Conservation (phyloP, 2,113 vertebrate species). For the Clarias batrachus region DNA sequence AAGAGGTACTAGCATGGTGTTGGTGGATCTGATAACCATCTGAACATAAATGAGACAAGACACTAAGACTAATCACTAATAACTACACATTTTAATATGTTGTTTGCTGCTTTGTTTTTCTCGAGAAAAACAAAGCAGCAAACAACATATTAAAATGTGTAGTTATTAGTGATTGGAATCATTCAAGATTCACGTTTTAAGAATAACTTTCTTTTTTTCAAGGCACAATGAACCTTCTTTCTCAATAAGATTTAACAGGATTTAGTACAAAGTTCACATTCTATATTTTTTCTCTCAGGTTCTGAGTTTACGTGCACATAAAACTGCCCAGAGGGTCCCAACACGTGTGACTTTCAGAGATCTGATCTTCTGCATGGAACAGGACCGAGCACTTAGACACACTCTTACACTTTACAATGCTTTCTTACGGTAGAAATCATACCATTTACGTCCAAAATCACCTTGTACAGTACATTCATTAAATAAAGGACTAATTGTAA, state of each 20-base stretch:
- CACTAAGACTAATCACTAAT: too few species aligned
- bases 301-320: slow-evolving; percentile 57
- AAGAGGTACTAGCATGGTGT: slow-evolving; percentile 3
- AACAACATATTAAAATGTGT: not conserved
- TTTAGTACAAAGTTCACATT: not conserved
- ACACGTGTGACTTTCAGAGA: slow-evolving; percentile 87
- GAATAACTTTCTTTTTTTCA: not conserved
- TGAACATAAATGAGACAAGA: not conserved
- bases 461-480: not conserved
- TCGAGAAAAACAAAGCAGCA: not conserved
- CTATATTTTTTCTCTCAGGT: not conserved
- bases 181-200: not conserved
- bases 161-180: not conserved
- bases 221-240: not conserved
- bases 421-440: slow-evolving; percentile 74
- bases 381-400: slow-evolving; percentile 79
- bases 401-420: slow-evolving; percentile 86
- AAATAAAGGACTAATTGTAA: not conserved
- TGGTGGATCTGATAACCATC: not conserved
- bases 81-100: too few species aligned
- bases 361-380: slow-evolving; percentile 91
- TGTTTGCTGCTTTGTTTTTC: too few species aligned
- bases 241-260: not conserved
- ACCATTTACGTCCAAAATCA: not conserved
- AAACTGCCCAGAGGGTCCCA: slow-evolving; percentile 58